phyloP scores from a whole-genome alignment of 1,140 invertebrate genomes.

The Heliothis subflexa region DNA sequence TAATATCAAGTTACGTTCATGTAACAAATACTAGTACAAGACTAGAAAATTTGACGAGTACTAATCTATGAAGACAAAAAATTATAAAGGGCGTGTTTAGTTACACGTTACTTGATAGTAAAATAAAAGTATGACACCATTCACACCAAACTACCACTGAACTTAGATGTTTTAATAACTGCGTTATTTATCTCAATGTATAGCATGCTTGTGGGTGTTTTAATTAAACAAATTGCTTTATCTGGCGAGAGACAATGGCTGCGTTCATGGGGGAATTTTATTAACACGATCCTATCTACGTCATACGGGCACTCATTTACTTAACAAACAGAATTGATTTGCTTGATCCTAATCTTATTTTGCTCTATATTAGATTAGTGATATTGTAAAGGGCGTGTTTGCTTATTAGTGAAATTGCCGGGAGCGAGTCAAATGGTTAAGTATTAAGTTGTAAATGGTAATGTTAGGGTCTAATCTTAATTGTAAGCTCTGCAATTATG shows the following conservation, averaged over 20 bases:
- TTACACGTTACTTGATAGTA: too few species aligned
- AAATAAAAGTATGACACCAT: neutral
- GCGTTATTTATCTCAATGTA: slow-evolving; percentile 74
- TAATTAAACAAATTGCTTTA: slow-evolving; percentile 84
- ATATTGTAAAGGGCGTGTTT: slow-evolving; percentile 21
- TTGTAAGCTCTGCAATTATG: too few species aligned
- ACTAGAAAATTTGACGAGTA: too few species aligned
- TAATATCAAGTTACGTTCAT: neutral
- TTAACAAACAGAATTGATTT: slow-evolving; percentile 83
- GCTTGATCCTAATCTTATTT: slow-evolving; percentile 74
- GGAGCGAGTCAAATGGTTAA: neutral
- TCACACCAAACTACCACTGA: neutral
- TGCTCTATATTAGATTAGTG: slow-evolving; percentile 45
- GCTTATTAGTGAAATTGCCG: neutral
- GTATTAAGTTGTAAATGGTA: too few species aligned
- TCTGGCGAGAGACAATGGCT: slow-evolving; percentile 74
- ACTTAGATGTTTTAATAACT: slow-evolving; percentile 75
- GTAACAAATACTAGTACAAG: too few species aligned
- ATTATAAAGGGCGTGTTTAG: too few species aligned
- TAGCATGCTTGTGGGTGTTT: slow-evolving; percentile 67
- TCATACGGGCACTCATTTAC: slow-evolving; percentile 78
- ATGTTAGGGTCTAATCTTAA: too few species aligned
- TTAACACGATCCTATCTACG: slow-evolving; percentile 76
- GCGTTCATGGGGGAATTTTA: slow-evolving; percentile 77
- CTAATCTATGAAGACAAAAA: too few species aligned